Percentiles rank a stretch among this genome's conserved stretches.
Evolutionary conservation across 2,113 vertebrate genomes (phyloP).

Genomic region (Aspidoscelis tigris): DNA sequence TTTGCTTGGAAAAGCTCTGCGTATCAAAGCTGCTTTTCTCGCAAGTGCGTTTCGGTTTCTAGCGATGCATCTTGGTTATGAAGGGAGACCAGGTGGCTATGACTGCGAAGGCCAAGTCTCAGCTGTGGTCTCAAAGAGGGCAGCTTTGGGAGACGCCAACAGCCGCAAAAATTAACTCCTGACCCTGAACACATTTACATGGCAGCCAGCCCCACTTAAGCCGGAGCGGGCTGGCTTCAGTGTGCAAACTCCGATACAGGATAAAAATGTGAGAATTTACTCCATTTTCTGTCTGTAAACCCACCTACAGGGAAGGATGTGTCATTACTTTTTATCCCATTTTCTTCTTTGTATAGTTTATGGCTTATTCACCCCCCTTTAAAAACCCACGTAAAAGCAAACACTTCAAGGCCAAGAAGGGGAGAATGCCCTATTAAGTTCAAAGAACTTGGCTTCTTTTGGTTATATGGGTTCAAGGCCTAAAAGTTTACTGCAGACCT

Average conservation of each 20-base stretch:
- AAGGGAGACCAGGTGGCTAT: slow-evolving; percentile 11
- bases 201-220: not conserved
- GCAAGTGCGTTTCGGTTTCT: not conserved
- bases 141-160: slow-evolving; percentile 1
- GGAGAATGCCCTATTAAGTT: not conserved
- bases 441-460: not conserved
- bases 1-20: not conserved
- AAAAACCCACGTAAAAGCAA: not conserved
- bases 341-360: not conserved
- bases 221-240: not conserved
- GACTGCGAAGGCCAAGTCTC: not conserved
- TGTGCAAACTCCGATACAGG: not conserved
- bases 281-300: not conserved
- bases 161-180: slow-evolving; percentile 18
- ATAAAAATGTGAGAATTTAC: not conserved
- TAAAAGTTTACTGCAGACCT: not conserved
- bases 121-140: slow-evolving; percentile 9
- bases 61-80: slow-evolving; percentile 9
- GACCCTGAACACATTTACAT: slow-evolving; percentile 20
- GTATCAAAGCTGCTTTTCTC: not conserved
- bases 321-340: not conserved
- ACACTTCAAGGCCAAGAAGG: not conserved
- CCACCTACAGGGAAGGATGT: not conserved
- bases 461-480: not conserved
- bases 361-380: not conserved